Percentiles rank a stretch among this genome's conserved stretches.
These are phyloP conservation scores for Andrena chrysosceles DNA, from an alignment of 2,888 invertebrate species.

Conservation along the genomic window DNA sequence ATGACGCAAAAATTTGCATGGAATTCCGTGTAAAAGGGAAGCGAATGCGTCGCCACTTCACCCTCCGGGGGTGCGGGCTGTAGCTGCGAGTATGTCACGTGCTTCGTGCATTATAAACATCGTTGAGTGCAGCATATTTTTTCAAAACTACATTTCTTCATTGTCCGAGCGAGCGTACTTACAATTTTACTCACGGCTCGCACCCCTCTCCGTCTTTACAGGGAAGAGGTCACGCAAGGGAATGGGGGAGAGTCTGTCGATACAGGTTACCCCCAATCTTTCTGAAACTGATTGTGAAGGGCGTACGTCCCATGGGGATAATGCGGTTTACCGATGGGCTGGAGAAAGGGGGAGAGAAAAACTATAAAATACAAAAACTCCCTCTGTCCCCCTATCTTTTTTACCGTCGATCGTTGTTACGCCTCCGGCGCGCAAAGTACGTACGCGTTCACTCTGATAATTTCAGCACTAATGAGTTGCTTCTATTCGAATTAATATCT, in stretches of 20 bases:
- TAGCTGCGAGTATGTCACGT: background rate
- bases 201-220: background rate
- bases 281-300: slow-evolving; percentile 62
- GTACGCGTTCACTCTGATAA: no score
- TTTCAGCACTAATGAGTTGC: no score
- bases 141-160: background rate
- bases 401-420: background rate
- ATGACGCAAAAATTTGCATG: background rate
- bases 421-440: no score
- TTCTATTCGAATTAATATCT: no score
- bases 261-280: slow-evolving; percentile 57
- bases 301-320: slow-evolving; percentile 37
- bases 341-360: slow-evolving; percentile 1
- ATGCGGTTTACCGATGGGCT: slow-evolving; percentile 17
- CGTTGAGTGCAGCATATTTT: background rate
- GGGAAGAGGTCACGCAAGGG: slow-evolving; percentile 13
- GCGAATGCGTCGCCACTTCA: background rate
- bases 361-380: slow-evolving; percentile 13
- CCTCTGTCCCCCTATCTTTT: background rate
- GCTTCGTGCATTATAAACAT: slow-evolving; percentile 1
- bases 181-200: slow-evolving; percentile 21
- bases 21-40: background rate
- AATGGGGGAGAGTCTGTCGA: slow-evolving; percentile 49
- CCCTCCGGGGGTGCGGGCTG: background rate
- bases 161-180: background rate